Evolutionary conservation across 2,113 vertebrate genomes (phyloP).

Genomic region (Saccopteryx leptura): DNA sequence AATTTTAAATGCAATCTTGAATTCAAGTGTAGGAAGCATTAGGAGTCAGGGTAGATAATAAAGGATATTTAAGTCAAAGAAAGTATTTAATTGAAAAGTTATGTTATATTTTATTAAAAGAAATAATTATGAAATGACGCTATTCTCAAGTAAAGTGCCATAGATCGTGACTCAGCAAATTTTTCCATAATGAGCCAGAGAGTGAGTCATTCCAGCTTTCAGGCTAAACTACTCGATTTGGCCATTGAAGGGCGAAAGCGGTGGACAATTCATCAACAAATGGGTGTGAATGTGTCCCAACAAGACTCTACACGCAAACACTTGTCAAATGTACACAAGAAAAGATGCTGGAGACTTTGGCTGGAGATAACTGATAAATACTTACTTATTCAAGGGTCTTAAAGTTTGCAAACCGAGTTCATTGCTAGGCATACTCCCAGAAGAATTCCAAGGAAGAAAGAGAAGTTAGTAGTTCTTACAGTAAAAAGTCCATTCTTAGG

Average conservation of each 20-base stretch:
- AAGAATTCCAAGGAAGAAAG: background rate
- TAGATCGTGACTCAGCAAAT: background rate
- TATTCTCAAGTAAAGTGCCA: background rate
- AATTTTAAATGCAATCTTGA: background rate
- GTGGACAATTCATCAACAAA: background rate
- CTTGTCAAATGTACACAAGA: background rate
- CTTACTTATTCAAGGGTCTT: background rate
- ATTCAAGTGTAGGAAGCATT: background rate
- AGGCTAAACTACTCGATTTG: background rate
- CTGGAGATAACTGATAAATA: background rate
- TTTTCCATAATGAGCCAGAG: background rate
- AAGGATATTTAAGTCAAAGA: background rate
- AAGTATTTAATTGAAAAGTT: background rate
- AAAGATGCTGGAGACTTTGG: background rate
- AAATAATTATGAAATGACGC: background rate
- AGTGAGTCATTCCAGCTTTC: background rate
- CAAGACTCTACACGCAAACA: background rate
- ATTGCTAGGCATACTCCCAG: background rate
- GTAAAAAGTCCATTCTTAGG: background rate
- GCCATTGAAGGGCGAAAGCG: no score
- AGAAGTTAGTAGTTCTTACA: background rate
- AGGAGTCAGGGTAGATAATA: background rate
- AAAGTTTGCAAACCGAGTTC: background rate
- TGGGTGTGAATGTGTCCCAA: fast-evolving
- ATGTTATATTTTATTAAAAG: background rate